Evolutionary conservation across 2,888 invertebrate species (phyloP), one percentile per base, ranked within the genome.

Genomic region (Lepidochitona cinerea): DNA sequence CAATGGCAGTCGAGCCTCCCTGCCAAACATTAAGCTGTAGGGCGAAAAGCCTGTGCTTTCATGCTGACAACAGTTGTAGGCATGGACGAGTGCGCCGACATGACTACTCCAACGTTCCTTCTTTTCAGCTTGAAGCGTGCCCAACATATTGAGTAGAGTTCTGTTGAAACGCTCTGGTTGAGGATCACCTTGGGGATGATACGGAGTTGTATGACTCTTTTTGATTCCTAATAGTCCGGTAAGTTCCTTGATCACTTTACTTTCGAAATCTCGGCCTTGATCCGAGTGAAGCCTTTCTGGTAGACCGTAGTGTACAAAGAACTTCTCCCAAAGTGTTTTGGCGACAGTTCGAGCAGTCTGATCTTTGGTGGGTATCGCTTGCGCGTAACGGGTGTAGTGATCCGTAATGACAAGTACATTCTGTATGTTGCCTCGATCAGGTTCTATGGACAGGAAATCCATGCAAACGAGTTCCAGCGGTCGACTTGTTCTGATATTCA

Each of bases 381-480:
- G 29, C 1, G 75, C 70, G 53, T 75, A 79, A 23, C 71, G 69
- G 4, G 75, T 79, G 41, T 78, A 79, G 32, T 71, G 71, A 37
- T 80, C 76, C 0, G 77, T 80, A 14, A 79, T 72, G 0, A 79
- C 74, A 18, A 80, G 52, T 14, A 76, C 37, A 64, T 79, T 52
- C 35, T 72, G 71, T 26, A 37, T 66, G 29, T 74, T 74, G 12
- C 73, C 75, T 36, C 66, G 73, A 1, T 73, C 66, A 37, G 29
- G 37, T n/a, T 80, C 78, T 29, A 78, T n/a, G 23, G 66, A 37
- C 29, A 66, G 37, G 37, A 66, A 66, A 37, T 66, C 66, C 37
- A 3, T 66, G 26, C 35, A 66, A 2, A 66, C 66, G 18, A 36
- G 36, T 66, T 66, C 66, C 66, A 66, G 12, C 1, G 23, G 3